These are phyloP conservation scores for Lithophane semibrunnea DNA, from an alignment of 2,888 invertebrate species.

Conservation along the genomic window DNA sequence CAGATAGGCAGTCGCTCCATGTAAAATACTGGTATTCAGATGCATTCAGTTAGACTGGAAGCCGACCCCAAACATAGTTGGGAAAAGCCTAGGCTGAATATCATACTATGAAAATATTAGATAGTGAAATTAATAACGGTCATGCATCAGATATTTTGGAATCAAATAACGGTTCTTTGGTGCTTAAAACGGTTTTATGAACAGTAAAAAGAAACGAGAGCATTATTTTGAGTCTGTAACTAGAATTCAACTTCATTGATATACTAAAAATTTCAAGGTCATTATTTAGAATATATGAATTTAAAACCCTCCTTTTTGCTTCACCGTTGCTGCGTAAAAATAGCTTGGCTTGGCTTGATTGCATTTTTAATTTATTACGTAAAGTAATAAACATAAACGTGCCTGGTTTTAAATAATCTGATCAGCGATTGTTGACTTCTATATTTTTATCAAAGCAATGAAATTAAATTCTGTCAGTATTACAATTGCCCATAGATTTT, in stretches of 20 bases:
- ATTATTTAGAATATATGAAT: no score
- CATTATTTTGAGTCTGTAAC: not conserved
- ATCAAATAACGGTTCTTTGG: slow-evolving; percentile 8
- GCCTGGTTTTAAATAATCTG: not conserved
- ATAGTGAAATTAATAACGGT: no score
- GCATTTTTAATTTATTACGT: not conserved
- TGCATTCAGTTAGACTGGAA: no score
- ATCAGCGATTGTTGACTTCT: not conserved
- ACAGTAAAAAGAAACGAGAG: slow-evolving; percentile 11
- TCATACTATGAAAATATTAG: no score
- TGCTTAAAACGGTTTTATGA: slow-evolving; percentile 20
- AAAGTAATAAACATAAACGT: not conserved
- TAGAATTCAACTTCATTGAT: no score
- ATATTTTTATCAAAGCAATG: not conserved
- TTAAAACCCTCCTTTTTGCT: no score
- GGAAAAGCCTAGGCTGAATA: no score
- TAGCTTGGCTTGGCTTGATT: not conserved
- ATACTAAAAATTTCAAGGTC: not conserved
- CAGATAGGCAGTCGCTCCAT: no score
- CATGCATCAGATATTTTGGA: not conserved
- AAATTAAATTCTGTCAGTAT: no score
- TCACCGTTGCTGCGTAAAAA: not conserved
- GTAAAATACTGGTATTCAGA: no score
- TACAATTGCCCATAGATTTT: not conserved
- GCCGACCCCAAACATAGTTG: no score